Conservation (phyloP, 2,113 vertebrate genomes). For the Bettongia penicillata region DNA sequence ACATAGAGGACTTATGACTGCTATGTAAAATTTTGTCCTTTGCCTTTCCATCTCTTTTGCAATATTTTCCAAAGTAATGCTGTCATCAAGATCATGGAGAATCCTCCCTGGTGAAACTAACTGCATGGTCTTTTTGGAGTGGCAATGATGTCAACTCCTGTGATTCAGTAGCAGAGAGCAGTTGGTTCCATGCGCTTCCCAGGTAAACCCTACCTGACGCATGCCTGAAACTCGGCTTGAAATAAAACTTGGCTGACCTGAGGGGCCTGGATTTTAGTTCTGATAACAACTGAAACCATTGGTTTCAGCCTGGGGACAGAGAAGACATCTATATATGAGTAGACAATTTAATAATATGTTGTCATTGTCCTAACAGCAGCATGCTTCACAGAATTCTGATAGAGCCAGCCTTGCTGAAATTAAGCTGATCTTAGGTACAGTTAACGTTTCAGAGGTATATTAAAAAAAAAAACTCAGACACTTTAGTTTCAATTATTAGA, state of each 20-base stretch:
- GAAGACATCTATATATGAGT: neutral
- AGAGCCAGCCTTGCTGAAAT: neutral
- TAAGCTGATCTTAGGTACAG: neutral
- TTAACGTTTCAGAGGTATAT: too few species aligned
- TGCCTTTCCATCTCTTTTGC: constrained; percentile 17
- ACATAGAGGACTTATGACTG: neutral
- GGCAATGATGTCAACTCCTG: neutral
- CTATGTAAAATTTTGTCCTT: constrained; percentile 16
- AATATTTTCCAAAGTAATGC: neutral
- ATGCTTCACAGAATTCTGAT: neutral
- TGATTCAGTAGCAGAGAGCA: constrained; percentile 33
- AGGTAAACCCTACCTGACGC: neutral
- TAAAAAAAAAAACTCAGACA: neutral
- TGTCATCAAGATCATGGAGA: constrained; percentile 44
- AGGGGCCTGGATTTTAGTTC: constrained; percentile 22
- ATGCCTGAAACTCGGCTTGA: constrained; percentile 15
- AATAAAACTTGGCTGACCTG: neutral
- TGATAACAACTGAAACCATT: neutral
- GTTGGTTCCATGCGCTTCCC: constrained; percentile 18
- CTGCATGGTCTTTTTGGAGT: neutral
- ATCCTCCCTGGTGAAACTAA: constrained; percentile 37
- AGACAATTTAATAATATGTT: neutral
- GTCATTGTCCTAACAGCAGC: neutral
- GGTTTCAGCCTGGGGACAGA: constrained; percentile 22
- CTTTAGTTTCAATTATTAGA: neutral